These are phyloP conservation scores for Sminthurides aquaticus DNA, from an alignment of 2,888 invertebrate genomes.

Conservation along the genomic window DNA sequence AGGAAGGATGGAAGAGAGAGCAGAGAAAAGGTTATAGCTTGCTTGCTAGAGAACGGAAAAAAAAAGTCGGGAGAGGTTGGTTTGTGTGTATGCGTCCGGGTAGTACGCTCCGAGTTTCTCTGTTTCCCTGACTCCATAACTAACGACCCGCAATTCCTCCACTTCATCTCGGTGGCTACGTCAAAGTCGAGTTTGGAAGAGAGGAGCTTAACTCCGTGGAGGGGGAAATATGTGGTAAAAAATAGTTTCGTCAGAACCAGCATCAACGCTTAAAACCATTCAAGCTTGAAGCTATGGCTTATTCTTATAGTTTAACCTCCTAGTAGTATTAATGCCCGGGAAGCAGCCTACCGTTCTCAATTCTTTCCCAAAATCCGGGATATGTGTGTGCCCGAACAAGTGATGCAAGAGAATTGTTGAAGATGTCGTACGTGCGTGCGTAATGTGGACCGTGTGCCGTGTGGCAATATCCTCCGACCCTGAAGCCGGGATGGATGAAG, in stretches of 20 bases:
- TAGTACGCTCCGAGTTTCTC: not conserved
- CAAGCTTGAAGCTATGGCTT: not conserved
- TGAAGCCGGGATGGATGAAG: too few species aligned
- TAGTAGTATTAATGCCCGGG: not conserved
- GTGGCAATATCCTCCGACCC: too few species aligned
- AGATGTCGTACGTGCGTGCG: not conserved
- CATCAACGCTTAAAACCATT: slow-evolving; percentile 2
- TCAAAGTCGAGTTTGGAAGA: not conserved
- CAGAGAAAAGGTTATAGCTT: too few species aligned
- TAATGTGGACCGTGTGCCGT: not conserved
- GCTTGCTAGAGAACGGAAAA: too few species aligned
- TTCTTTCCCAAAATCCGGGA: not conserved
- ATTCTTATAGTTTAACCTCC: not conserved
- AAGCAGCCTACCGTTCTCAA: not conserved
- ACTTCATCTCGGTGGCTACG: slow-evolving; percentile 25
- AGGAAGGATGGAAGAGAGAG: too few species aligned
- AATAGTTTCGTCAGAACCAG: not conserved
- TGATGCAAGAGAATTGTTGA: not conserved
- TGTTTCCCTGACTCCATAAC: slow-evolving; percentile 26
- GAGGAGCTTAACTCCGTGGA: not conserved
- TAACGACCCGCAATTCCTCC: slow-evolving; percentile 39
- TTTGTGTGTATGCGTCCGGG: too few species aligned
- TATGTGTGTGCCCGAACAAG: not conserved
- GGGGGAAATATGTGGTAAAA: too few species aligned
- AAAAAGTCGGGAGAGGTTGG: too few species aligned